Evolutionary conservation across 2,797 vertebrate genomes (phyloP).

Genomic region (Spheniscus humboldti): DNA sequence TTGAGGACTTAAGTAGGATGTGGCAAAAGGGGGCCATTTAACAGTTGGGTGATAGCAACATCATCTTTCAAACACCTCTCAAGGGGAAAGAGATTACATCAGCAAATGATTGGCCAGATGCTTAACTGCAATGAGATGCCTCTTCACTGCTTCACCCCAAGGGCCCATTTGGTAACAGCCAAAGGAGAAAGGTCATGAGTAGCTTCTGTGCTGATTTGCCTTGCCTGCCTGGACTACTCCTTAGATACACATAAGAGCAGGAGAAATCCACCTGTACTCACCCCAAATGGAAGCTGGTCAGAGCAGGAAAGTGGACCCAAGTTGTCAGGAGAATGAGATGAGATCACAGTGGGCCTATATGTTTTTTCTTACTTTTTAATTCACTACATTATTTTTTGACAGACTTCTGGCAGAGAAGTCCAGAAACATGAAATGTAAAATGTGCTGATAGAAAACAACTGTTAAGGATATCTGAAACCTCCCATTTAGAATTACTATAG

Average conservation of each 20-base stretch:
- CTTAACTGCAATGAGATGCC: background rate
- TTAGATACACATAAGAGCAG: background rate
- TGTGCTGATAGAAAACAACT: background rate
- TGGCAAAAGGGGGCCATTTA: background rate
- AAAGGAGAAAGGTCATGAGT: background rate
- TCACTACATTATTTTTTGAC: background rate
- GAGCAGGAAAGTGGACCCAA: background rate
- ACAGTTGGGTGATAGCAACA: background rate
- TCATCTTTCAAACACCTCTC: background rate
- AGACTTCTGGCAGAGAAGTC: background rate
- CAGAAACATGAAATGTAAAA: background rate
- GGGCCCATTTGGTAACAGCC: background rate
- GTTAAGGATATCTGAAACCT: background rate
- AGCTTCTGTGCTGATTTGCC: background rate
- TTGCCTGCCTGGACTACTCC: background rate
- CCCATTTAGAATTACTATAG: background rate
- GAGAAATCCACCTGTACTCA: background rate
- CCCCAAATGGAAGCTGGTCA: background rate
- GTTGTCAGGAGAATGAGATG: background rate
- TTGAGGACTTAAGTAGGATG: background rate
- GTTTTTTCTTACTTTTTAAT: background rate
- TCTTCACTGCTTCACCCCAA: background rate
- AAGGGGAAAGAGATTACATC: background rate
- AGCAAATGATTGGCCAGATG: background rate
- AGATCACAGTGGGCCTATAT: background rate